A percentile compares a stretch with the other conserved stretches of the same genome.
Evolutionary conservation across 2,797 vertebrate genomes (phyloP).

Genomic region (Neosalanx taihuensis): DNA sequence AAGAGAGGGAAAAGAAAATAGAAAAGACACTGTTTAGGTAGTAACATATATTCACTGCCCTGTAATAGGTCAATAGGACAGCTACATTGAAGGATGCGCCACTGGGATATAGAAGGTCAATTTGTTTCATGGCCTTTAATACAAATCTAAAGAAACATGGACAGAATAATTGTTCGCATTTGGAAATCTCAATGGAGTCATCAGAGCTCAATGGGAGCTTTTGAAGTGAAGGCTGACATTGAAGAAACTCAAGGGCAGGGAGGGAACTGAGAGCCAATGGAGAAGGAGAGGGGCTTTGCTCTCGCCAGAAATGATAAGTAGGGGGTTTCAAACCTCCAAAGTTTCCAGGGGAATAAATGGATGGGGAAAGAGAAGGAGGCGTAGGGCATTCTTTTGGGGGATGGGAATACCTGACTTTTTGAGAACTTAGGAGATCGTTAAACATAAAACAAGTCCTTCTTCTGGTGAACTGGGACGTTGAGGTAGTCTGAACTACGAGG

Average conservation of each 20-base stretch:
- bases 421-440: constrained; percentile 54
- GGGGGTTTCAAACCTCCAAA: constrained; percentile 52
- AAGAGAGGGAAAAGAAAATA: too few relatives aligned
- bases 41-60: neutral
- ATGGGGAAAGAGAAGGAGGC: constrained; percentile 19
- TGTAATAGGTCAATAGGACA: neutral
- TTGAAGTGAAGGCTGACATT: constrained; percentile 72
- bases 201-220: constrained; percentile 62
- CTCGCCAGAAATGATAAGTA: constrained; percentile 60
- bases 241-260: constrained; percentile 66
- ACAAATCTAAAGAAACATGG: constrained; percentile 79
- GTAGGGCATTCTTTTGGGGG: constrained; percentile 21
- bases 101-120: constrained; percentile 53
- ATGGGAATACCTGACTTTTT: constrained; percentile 42
- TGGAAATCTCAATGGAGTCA: constrained; percentile 64
- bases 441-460: constrained; percentile 55
- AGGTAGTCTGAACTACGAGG: constrained; percentile 30
- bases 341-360: constrained; percentile 42
- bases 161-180: constrained; percentile 67
- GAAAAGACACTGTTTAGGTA: neutral
- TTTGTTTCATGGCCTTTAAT: constrained; percentile 80
- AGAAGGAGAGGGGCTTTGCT: constrained; percentile 48
- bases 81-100: neutral
- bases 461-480: constrained; percentile 37
- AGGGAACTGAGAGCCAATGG: constrained; percentile 48